Evolutionary conservation across 2,113 vertebrate genomes (phyloP).

Genomic region (Calyptomena viridis): DNA sequence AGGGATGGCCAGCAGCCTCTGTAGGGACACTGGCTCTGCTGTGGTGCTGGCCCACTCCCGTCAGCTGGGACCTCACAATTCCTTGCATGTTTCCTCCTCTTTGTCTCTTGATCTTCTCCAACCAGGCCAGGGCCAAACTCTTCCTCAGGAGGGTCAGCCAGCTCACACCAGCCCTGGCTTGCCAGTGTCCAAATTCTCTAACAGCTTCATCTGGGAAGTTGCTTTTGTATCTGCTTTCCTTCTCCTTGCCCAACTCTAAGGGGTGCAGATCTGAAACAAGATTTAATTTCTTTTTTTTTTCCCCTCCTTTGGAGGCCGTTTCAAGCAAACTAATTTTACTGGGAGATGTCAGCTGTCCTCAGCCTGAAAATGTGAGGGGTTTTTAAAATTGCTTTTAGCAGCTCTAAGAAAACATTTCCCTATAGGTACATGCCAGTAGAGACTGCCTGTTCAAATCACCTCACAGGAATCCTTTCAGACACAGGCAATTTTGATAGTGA

Average conservation of each 20-base stretch:
- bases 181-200: neutral
- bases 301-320: neutral
- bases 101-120: accelerated
- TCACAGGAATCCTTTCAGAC: neutral
- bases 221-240: neutral
- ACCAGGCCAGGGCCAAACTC: neutral
- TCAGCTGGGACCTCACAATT: neutral
- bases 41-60: neutral
- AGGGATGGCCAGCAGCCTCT: neutral
- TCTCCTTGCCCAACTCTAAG: neutral
- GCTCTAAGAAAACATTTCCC: neutral
- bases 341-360: neutral
- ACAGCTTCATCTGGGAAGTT: neutral
- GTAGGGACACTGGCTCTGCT: accelerated
- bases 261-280: accelerated
- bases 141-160: neutral
- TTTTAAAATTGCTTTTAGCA: neutral
- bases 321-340: neutral
- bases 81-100: neutral
- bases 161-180: neutral
- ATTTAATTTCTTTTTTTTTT: neutral
- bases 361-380: neutral
- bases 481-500: neutral
- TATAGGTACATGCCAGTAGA: neutral
- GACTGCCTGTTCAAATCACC: neutral